These are phyloP conservation scores for Strix uralensis DNA, from an alignment of 2,113 vertebrate genomes.

Conservation along the genomic window DNA sequence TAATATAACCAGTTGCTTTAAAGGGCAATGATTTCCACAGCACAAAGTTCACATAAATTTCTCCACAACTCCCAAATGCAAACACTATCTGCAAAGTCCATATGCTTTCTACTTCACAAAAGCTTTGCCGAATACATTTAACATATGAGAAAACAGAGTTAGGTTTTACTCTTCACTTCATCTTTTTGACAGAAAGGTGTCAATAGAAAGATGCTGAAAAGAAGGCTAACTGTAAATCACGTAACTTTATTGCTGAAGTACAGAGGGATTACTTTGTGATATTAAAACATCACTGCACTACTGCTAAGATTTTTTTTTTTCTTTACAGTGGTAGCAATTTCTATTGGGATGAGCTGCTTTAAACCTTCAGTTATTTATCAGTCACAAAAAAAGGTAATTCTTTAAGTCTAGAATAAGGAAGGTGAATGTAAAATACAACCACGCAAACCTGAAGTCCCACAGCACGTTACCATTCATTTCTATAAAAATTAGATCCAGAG, in stretches of 20 bases:
- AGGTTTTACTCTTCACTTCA: constrained; percentile 41
- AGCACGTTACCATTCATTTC: background rate
- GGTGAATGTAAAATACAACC: background rate
- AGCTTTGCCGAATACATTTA: constrained; percentile 35
- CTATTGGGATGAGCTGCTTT: background rate
- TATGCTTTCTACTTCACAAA: constrained; percentile 36
- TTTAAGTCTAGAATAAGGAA: background rate
- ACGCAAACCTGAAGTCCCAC: background rate
- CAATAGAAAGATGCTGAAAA: background rate
- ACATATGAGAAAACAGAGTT: constrained; percentile 34
- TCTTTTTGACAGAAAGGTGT: constrained; percentile 67
- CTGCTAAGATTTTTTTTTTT: background rate
- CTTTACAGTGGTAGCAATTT: background rate
- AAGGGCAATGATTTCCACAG: background rate
- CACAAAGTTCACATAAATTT: constrained; percentile 50
- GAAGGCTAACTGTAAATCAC: constrained; percentile 32
- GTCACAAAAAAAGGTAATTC: background rate
- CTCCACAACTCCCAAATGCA: constrained; percentile 26
- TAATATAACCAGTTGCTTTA: constrained; percentile 24
- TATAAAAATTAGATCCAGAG: background rate
- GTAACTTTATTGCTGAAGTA: constrained; percentile 44
- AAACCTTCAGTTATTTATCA: background rate
- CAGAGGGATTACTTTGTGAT: background rate
- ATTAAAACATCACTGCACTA: background rate
- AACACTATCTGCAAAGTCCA: constrained; percentile 49